Evolutionary conservation across 2,888 invertebrate species (phyloP), one percentile per base, ranked within the genome.

Genomic region (Noctua janthina): DNA sequence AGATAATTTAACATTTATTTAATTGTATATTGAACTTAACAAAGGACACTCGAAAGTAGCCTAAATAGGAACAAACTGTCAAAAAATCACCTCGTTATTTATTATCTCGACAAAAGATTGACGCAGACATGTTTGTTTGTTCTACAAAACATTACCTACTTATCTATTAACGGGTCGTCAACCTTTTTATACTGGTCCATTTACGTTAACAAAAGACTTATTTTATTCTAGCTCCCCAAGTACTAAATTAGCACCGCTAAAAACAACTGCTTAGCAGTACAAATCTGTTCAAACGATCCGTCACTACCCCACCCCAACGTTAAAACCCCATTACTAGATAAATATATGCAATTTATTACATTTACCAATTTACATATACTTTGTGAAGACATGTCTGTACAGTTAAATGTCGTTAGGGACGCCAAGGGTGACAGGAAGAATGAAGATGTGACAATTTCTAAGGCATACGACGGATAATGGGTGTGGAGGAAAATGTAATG

Each of bases 361-460:
- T 96, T 96, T 94, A 96, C 95, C 95, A 96, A 96, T 97, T 96
- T 96, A 96, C 96, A 97, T 97, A 96, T 92, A 96, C 94, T 95
- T 93, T 93, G 92, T 90, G 92, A 93, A 93, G 93, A 94, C 95
- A 94, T 94, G 95, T 94, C 92, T 93, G 92, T 92, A 88, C 90
- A 94, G 94, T 94, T 95, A 95, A 95, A 94, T 92, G 93, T 93
- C 92, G 92, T 94, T 94, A 93, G 92, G 92, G 92, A 89, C 78
- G 82, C n/a, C 78, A 82, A 70, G 86, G 87, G 86, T 86, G 87
- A 76, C 79, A 91, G 89, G 90, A 89, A 88, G 86, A 87, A 87
- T 84, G 83, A 82, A 81, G 76, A 89, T 82, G 89, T 87, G 90
- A 78, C 89, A 84, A 89, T 87, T 89, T 89, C 88, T 87, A 74